phyloP scores from a whole-genome alignment of 2,888 invertebrate species.

The Phyllotreta cruciferae region DNA sequence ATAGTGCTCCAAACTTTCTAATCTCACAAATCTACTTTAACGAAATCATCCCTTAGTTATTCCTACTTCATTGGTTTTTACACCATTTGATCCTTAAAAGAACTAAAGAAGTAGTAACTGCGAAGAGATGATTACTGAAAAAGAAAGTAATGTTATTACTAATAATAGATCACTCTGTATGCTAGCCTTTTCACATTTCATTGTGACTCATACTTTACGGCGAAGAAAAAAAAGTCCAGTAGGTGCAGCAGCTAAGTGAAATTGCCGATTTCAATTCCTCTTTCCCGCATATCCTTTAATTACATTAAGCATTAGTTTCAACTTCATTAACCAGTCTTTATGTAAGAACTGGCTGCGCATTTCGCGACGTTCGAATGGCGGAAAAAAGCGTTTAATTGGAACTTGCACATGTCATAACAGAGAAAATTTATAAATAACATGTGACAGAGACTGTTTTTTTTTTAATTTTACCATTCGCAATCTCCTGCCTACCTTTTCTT shows the following conservation, averaged over 20 bases:
- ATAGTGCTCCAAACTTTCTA: not conserved
- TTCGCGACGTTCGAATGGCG: not conserved
- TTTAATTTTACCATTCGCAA: not conserved
- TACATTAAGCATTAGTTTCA: constrained; percentile 1
- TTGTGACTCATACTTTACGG: too few species aligned
- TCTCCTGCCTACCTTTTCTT: constrained; percentile 17
- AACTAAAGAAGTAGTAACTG: too few species aligned
- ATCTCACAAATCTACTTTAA: not conserved
- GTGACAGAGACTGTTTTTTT: constrained; percentile 25
- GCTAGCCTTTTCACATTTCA: too few species aligned
- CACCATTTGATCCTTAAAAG: too few species aligned
- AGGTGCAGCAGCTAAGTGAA: constrained; percentile 8
- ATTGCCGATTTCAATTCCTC: constrained; percentile 6
- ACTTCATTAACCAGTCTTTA: constrained; percentile 5
- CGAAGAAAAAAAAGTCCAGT: too few species aligned
- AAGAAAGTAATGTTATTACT: too few species aligned
- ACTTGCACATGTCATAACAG: constrained; percentile 20
- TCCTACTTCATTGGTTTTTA: too few species aligned
- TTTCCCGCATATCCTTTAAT: constrained; percentile 9
- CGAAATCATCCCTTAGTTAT: not conserved
- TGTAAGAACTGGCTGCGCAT: not conserved
- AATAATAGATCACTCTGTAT: not conserved
- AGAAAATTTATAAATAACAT: constrained; percentile 28
- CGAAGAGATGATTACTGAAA: too few species aligned
- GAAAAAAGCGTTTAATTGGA: constrained; percentile 2